Evolutionary conservation across 2,888 invertebrate species (phyloP).

Genomic region (Germaria angustata): DNA sequence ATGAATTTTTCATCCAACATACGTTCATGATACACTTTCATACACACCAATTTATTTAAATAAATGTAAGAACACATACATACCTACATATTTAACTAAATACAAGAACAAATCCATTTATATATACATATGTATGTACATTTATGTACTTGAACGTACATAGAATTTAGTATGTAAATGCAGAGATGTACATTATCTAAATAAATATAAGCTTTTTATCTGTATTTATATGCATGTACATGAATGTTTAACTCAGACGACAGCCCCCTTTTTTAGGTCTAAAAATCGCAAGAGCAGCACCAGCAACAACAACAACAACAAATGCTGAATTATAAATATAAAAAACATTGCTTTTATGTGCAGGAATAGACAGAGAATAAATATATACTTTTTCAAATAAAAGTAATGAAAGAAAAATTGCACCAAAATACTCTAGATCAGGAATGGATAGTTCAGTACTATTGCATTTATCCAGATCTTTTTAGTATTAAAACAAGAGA

Average conservation of each 20-base stretch:
- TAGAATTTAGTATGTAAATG: not conserved
- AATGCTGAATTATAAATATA: slow-evolving; percentile 11
- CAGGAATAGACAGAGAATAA: slow-evolving; percentile 54
- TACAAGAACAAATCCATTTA: not conserved
- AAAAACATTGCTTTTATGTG: slow-evolving; percentile 42
- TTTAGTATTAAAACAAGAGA: too few species aligned
- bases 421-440: slow-evolving; percentile 16
- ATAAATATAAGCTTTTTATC: slow-evolving; percentile 9
- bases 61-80: not conserved
- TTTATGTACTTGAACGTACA: not conserved
- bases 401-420: not conserved
- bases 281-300: not conserved
- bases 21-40: too few species aligned
- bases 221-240: slow-evolving; percentile 11
- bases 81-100: not conserved
- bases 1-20: not conserved
- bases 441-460: not conserved
- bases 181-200: too few species aligned
- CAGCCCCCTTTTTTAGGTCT: slow-evolving; percentile 39
- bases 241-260: slow-evolving; percentile 21
- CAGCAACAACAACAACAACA: not conserved
- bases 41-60: too few species aligned
- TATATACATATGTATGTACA: not conserved
- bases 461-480: too few species aligned
- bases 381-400: slow-evolving; percentile 17